These are phyloP conservation scores for Coenonympha glycerion DNA, from an alignment of 2,888 invertebrate species.

Conservation along the genomic window DNA sequence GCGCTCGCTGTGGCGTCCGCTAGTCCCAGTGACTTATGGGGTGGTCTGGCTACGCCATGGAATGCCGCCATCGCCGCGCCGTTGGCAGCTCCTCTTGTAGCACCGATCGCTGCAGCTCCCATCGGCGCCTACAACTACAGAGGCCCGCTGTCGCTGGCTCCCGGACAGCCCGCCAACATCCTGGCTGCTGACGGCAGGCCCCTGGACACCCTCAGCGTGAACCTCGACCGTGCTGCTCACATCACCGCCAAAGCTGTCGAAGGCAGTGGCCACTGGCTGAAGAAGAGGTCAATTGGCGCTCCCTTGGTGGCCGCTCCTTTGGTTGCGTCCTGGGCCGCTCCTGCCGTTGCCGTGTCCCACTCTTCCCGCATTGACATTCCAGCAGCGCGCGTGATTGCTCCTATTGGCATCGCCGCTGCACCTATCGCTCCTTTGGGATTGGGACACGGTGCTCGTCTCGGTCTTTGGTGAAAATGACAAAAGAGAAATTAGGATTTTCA, in stretches of 20 bases:
- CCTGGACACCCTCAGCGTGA: constrained; percentile 65
- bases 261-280: constrained; percentile 46
- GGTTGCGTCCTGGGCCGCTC: constrained; percentile 34
- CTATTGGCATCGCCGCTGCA: constrained; percentile 28
- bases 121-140: constrained; percentile 57
- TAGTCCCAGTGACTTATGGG: constrained; percentile 46
- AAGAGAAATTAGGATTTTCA: constrained; percentile 25
- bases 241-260: constrained; percentile 57
- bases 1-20: constrained; percentile 76
- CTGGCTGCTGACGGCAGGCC: constrained; percentile 66
- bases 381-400: constrained; percentile 30
- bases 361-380: constrained; percentile 29
- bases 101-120: background rate
- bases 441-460: constrained; percentile 33
- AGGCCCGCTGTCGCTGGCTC: constrained; percentile 63
- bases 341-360: constrained; percentile 36
- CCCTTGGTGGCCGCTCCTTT: constrained; percentile 36
- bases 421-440: constrained; percentile 32
- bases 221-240: constrained; percentile 64
- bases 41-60: constrained; percentile 1
- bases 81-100: background rate
- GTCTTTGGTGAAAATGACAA: constrained; percentile 47
- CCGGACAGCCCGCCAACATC: constrained; percentile 65
- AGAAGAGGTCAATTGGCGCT: constrained; percentile 56
- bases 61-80: background rate